A percentile compares a stretch with the other conserved stretches of the same genome.
Evolutionary conservation across 2,888 invertebrate species (phyloP).

Genomic region (Dioctria rufipes): DNA sequence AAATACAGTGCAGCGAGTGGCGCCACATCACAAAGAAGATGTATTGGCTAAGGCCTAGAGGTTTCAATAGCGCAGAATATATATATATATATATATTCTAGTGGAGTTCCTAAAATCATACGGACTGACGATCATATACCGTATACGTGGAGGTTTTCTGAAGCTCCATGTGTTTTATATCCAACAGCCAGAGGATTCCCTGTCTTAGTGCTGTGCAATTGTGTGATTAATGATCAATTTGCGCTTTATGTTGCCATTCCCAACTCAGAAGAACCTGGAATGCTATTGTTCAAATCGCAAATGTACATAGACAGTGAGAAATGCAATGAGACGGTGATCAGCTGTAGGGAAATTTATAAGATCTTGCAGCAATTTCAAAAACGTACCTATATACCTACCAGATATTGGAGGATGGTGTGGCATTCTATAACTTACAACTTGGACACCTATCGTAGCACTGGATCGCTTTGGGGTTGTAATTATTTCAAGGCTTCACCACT

Average conservation of each 20-base stretch:
- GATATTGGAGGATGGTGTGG: neutral
- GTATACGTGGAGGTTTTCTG: neutral
- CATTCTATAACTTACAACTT: neutral
- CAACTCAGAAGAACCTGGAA: neutral
- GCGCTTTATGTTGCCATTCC: constrained; percentile 35
- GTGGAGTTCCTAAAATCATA: neutral
- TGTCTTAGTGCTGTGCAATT: constrained; percentile 24
- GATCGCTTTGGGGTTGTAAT: neutral
- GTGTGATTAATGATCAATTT: constrained; percentile 49
- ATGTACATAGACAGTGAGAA: neutral
- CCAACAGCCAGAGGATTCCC: constrained; percentile 11
- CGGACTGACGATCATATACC: neutral
- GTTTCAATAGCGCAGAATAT: constrained; percentile 23
- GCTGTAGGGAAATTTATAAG: neutral
- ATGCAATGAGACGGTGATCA: neutral
- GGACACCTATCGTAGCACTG: neutral
- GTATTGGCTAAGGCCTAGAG: constrained; percentile 31
- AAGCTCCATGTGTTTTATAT: neutral
- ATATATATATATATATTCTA: neutral
- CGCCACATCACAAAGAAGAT: constrained; percentile 42
- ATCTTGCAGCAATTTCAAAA: neutral
- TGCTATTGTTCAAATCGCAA: neutral
- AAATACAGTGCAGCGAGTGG: constrained; percentile 44
- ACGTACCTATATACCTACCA: neutral
- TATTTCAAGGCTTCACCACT: neutral